Base-by-base conservation (phyloP, 2,797 vertebrate species). In the Macropodus opercularis region DNA sequence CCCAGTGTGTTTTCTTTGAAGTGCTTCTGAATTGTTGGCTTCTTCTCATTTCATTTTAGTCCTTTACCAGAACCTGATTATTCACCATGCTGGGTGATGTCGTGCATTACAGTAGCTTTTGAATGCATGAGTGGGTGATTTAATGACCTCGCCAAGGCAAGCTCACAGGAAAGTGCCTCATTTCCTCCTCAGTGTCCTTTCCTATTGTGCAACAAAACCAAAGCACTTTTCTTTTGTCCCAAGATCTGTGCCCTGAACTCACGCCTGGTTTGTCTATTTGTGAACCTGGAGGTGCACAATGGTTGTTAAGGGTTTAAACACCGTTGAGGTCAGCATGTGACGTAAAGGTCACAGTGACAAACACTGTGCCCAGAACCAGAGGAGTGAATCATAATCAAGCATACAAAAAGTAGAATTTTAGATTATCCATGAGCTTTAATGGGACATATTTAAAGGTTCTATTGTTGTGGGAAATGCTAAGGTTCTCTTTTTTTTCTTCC, bases 41-140 rank as follows among this genome's bases (percentile, higher is more conserved):
- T 51, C 75, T 77, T 75, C 44, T 39, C 48, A 48, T 51, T 63
- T 60, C 72, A 27, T 64, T 81, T 46, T 47, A 65, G 17, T 70
- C 40, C 17, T 41, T 51, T 51, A 47, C 34, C 47, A 27, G 44
- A 55, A 56, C 65, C 46, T 39, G 44, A 31, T 46, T 62, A 43
- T 51, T 65, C 49, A 22, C 29, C 18, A 14, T 36, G 14, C 46
- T 42, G 53, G 60, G 52, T 44, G 29, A 43, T 63, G 50, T 46
- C 36, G 43, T 32, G 29, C 31, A 22, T 3, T 9, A 18, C 9
- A 31, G 29, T 15, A 35, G 41, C 21, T 36, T 43, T 40, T 39
- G 23, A 41, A 35, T 29, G 23, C 31, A 44, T 8, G 46, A 10
- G 21, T 54, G 43, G 14, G 8, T 39, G 41, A 34, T 63, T 69